Conservation (phyloP, 2,888 invertebrate genomes). For the Latheticus oryzae region DNA sequence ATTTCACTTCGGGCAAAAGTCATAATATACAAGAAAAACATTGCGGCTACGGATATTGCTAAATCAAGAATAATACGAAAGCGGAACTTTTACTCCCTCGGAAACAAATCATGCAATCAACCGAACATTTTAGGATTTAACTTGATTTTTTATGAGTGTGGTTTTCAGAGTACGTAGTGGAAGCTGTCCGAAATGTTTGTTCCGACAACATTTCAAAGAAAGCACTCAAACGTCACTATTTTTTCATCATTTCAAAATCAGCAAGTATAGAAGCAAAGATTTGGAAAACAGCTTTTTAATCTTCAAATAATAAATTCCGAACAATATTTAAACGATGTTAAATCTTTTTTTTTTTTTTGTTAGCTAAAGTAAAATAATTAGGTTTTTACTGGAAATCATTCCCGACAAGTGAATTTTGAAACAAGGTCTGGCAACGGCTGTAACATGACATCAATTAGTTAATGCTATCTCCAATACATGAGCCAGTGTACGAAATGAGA, state of each 20-base stretch:
- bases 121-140: constrained; percentile 31
- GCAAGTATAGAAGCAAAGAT: too few relatives aligned
- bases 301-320: neutral
- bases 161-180: constrained; percentile 12
- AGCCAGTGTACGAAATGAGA: constrained; percentile 38
- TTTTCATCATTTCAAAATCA: too few relatives aligned
- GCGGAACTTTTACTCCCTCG: constrained; percentile 30
- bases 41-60: constrained; percentile 38
- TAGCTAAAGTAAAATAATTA: constrained; percentile 9
- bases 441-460: constrained; percentile 41
- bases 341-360: too few relatives aligned
- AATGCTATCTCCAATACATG: constrained; percentile 34
- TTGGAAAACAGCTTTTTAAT: too few relatives aligned
- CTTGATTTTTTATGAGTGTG: constrained; percentile 27
- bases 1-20: constrained; percentile 33
- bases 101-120: constrained; percentile 33
- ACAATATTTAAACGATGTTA: constrained; percentile 1
- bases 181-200: constrained; percentile 18
- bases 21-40: constrained; percentile 39
- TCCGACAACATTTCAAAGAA: constrained; percentile 8
- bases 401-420: constrained; percentile 25
- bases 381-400: constrained; percentile 12
- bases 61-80: constrained; percentile 36
- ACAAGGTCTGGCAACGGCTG: constrained; percentile 20
- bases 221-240: constrained; percentile 3